Evolutionary conservation across 2,797 vertebrate genomes (phyloP).

Genomic region (Lepilemur septentrionalis): DNA sequence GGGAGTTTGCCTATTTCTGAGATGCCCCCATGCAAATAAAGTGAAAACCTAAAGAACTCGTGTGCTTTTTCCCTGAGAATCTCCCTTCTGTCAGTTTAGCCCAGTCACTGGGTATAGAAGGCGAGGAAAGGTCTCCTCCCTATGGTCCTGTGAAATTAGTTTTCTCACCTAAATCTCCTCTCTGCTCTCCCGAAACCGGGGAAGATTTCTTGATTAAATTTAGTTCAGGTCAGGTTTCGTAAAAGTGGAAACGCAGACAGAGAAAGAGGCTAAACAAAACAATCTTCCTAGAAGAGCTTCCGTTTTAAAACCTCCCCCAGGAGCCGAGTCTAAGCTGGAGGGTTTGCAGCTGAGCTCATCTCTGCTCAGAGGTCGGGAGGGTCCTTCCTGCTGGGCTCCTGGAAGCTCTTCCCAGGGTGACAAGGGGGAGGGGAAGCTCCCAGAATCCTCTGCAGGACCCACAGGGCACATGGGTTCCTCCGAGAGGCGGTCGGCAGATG

Average conservation of each 20-base stretch:
- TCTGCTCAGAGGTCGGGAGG: not conserved
- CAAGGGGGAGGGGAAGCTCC: not conserved
- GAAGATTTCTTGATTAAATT: not conserved
- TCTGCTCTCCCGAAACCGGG: not conserved
- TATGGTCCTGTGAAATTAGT: not conserved
- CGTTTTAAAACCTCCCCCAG: not conserved
- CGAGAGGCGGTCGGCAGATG: accelerated
- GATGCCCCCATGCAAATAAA: not conserved
- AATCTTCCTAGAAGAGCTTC: not conserved
- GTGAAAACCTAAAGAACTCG: not conserved
- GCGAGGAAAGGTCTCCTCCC: not conserved
- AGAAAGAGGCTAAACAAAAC: not conserved
- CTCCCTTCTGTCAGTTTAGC: not conserved
- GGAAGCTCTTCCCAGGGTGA: not conserved
- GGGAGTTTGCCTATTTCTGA: not conserved
- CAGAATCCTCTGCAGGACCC: not conserved
- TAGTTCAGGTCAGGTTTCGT: not conserved
- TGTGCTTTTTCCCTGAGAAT: not conserved
- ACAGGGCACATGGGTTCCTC: too few relatives aligned
- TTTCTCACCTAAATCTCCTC: not conserved
- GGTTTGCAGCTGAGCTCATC: accelerated
- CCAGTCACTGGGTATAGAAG: not conserved
- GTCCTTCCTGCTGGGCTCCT: accelerated
- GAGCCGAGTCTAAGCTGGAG: not conserved
- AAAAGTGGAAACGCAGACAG: not conserved